Base-by-base conservation (phyloP, 2,888 invertebrate species). In the Pammene aurita region DNA sequence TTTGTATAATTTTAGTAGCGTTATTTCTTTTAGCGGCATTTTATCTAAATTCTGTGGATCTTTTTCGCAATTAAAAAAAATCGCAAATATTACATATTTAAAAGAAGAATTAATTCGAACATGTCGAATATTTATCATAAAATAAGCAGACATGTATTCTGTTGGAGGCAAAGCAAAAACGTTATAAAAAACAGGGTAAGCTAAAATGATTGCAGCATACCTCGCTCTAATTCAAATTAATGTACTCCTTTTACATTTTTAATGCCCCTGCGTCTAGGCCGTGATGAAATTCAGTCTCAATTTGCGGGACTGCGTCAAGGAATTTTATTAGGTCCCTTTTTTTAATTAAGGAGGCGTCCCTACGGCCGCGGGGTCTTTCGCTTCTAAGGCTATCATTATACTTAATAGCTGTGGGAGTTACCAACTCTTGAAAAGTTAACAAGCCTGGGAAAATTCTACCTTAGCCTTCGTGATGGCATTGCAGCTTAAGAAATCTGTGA, bases 281-380 rank as follows among this genome's bases (percentile, higher is more conserved):
- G 68, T 68, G 68, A 68, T 68, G 63, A 57, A 68, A 68, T 60
- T 65, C 54, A 65, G 64, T 69, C 69, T 69, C 69, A 69, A 69
- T 69, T 69, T 69, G 69, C 69, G 54, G 57, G 52, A 58, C 48
- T 35, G 50, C 50, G 68, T 34, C 55, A 67, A 71, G 70, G 55
- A 70, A 71, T 72, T 74, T 74, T 73, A 76, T 74, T 73, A 75
- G 73, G 69, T 65, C 65, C 69, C 73, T 71, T 75, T 75, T n/a
- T 75, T 74, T 77, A 74, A 75, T 77, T 72, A 75, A 75, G 71
- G 70, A 69, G 67, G 67, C 65, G 60, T 68, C 70, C 61, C 54
- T 46, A 63, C 63, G 64, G 58, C 58, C 56, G 44, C 65, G 58
- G 63, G 64, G 60, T 72, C 71, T 71, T 72, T 67, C 72, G 71